These are phyloP conservation scores for Eurystomus glaucurus DNA, from an alignment of 2,797 vertebrate species.

Conservation along the genomic window DNA sequence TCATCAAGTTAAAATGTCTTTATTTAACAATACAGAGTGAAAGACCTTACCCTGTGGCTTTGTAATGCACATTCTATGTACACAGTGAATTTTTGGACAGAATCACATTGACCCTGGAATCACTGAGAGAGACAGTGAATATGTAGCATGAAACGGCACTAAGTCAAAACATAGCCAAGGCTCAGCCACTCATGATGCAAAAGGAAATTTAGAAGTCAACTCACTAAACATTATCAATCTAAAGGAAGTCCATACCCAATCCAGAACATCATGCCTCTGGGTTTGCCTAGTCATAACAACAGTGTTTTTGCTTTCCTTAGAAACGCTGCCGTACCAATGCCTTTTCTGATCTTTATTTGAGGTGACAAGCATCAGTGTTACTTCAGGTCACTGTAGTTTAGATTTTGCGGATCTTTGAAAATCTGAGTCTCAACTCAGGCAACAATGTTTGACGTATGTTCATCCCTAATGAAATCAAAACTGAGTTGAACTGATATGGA, in stretches of 20 bases:
- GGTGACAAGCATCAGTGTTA: slow-evolving; percentile 50
- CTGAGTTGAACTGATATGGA: not conserved
- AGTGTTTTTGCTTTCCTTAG: not conserved
- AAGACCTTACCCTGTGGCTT: not conserved
- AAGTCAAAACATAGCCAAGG: not conserved
- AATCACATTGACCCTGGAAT: not conserved
- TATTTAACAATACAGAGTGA: not conserved
- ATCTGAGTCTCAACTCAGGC: slow-evolving; percentile 23
- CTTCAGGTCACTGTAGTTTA: slow-evolving; percentile 53
- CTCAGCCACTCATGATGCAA: not conserved
- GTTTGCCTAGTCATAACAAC: slow-evolving; percentile 20
- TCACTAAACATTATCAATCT: not conserved
- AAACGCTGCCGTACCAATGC: not conserved
- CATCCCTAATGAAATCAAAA: slow-evolving; percentile 62
- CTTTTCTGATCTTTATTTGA: slow-evolving; percentile 51
- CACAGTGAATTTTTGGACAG: not conserved
- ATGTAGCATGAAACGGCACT: not conserved
- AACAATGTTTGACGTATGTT: slow-evolving; percentile 47
- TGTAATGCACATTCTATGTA: not conserved
- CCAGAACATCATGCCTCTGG: not conserved
- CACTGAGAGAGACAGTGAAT: not conserved
- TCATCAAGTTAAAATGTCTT: not conserved
- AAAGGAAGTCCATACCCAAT: not conserved
- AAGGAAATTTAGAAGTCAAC: not conserved
- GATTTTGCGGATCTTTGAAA: slow-evolving; percentile 49